phyloP scores from a whole-genome alignment of 1,140 invertebrate species.

The Stenopsyche tienmushanensis region DNA sequence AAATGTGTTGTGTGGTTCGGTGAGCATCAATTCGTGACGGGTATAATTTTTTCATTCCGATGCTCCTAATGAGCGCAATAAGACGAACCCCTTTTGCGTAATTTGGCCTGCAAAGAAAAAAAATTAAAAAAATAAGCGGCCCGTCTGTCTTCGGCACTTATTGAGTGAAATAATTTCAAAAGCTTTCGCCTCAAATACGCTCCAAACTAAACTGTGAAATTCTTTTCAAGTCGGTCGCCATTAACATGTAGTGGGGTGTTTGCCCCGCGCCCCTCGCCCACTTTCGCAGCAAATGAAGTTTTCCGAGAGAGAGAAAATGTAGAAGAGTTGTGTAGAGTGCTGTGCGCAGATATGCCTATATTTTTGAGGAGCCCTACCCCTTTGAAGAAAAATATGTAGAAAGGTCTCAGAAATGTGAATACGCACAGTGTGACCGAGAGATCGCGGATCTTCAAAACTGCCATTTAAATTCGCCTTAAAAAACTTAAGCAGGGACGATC shows the following conservation, averaged over 20 bases:
- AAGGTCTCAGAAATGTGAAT: conserved; percentile 42
- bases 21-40: too few species aligned
- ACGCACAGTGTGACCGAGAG: conserved; percentile 23
- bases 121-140: conserved; percentile 6
- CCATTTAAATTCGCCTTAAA: too few species aligned
- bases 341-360: conserved; percentile 38
- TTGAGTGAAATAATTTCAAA: conserved; percentile 42
- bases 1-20: too few species aligned
- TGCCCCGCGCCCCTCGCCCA: conserved; percentile 11
- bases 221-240: conserved; percentile 41
- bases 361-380: conserved; percentile 40
- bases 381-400: conserved; percentile 43
- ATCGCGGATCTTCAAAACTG: too few species aligned
- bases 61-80: conserved; percentile 30
- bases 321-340: conserved; percentile 29
- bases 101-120: conserved; percentile 13
- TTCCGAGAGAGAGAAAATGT: conserved; percentile 32
- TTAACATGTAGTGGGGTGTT: conserved; percentile 34
- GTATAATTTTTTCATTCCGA: too few species aligned
- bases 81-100: conserved; percentile 20
- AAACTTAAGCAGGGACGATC: too few species aligned
- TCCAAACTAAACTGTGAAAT: conserved; percentile 40
- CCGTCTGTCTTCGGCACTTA: conserved; percentile 17
- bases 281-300: conserved; percentile 40
- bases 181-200: conserved; percentile 38